Evolutionary conservation across 2,888 invertebrate species (phyloP), one percentile per base, ranked within the genome.

Genomic region (Acholoe squamosa): DNA sequence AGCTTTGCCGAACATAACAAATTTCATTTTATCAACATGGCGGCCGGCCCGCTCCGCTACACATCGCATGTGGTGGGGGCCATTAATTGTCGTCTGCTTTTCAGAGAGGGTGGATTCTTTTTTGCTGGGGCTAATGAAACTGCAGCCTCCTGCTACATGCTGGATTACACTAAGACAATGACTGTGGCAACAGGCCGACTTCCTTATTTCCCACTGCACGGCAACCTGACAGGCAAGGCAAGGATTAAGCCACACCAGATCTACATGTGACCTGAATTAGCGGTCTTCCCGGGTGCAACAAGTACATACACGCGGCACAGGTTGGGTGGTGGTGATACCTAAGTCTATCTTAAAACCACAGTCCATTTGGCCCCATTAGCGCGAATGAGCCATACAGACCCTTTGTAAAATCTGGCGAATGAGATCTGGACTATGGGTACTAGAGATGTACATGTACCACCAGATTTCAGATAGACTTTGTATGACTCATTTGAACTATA

Each of bases 91-190:
- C 25, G 76, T 76, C 28, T 28, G 76, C 80, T 19, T 80, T 43
- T 33, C 34, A 43, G 80, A 22, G 80, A 14, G 31, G 34, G 0
- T 7, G 80, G 19, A 34, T 22, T 33, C n/a, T 33, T 80, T 80
- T 80, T 80, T 33, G 16, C 80, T 34, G 0, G 43, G 19, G 34
- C 80, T 80, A 80, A 80, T 80, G 80, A 80, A 80, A 80, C 71
- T 71, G 3, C 80, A 12, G 80, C 80, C 5, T 43, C 34, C 80
- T 31, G 19, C 34, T 80, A 43, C 80, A 80, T 22, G 80, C 80
- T 25, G 80, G 80, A 19, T 80, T 80, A 80, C 80, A 80, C 80
- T 80, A 80, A 80, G 80, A 80, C 80, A 80, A 80, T 80, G 43
- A n/a, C 43, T 43, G 80, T 25, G 80, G 22, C 80, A 43, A 80